These are phyloP conservation scores for Cosmia pyralina DNA, from an alignment of 2,888 invertebrate genomes.

Conservation along the genomic window DNA sequence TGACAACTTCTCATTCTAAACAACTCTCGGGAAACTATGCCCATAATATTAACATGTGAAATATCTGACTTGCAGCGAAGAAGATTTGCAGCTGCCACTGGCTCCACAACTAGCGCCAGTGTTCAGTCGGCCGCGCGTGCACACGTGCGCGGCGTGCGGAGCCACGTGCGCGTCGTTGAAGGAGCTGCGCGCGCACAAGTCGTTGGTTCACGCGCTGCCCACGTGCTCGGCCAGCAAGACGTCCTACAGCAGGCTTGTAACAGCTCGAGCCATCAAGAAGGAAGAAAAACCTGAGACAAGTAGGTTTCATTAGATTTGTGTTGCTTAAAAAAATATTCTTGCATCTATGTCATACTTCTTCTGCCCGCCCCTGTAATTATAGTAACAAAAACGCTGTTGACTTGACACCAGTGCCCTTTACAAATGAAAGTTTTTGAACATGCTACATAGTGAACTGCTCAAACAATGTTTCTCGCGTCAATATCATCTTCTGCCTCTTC, in stretches of 20 bases:
- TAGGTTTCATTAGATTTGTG: constrained; percentile 47
- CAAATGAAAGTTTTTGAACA: neutral
- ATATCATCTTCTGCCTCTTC: neutral
- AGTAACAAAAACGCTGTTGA: too few species aligned
- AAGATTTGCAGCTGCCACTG: constrained; percentile 25
- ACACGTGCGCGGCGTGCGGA: constrained; percentile 87
- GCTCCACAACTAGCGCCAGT: constrained; percentile 55
- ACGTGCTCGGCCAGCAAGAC: constrained; percentile 72
- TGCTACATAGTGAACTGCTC: neutral
- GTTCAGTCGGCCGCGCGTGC: constrained; percentile 89
- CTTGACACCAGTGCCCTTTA: neutral
- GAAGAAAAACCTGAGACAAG: constrained; percentile 83
- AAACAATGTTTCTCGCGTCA: neutral
- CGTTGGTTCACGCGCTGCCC: constrained; percentile 86
- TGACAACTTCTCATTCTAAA: neutral
- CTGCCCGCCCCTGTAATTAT: too few species aligned
- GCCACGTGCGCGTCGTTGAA: constrained; percentile 91
- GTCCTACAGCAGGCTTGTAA: constrained; percentile 78
- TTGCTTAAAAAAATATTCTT: neutral
- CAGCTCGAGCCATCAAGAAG: constrained; percentile 84
- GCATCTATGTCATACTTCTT: too few species aligned
- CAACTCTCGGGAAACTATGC: neutral
- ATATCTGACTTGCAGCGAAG: constrained; percentile 30
- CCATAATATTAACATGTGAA: constrained; percentile 1
- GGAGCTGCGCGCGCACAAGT: constrained; percentile 91